Percentiles rank a stretch among this genome's conserved stretches.
These are phyloP conservation scores for Anthonomus grandis DNA, from an alignment of 1,140 invertebrate genomes.

Conservation along the genomic window DNA sequence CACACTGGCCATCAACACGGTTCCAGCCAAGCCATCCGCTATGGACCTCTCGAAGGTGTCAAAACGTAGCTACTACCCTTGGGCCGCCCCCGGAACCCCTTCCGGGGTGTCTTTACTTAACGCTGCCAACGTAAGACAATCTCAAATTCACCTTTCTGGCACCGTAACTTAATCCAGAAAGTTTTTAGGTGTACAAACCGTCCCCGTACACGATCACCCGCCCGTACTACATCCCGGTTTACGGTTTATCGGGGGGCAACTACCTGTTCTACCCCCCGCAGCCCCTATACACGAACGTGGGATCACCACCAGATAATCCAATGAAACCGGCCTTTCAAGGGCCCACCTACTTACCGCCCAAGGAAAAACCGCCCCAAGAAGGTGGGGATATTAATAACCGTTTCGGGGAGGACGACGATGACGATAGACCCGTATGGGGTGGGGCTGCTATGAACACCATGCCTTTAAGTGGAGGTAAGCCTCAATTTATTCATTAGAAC, in stretches of 20 bases:
- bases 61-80: constrained; percentile 15
- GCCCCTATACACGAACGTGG: constrained; percentile 33
- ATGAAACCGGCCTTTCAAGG: constrained; percentile 11
- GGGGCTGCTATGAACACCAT: background rate
- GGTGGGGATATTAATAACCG: background rate
- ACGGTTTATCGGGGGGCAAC: constrained; percentile 30
- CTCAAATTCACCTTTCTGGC: background rate
- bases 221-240: constrained; percentile 45
- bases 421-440: constrained; percentile 38
- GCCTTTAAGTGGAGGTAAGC: constrained; percentile 17
- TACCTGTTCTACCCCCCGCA: constrained; percentile 45
- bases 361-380: background rate
- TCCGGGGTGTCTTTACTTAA: background rate
- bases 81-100: background rate
- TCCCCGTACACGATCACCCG: constrained; percentile 32
- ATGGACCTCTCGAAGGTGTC: too few species aligned
- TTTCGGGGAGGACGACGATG: constrained; percentile 19
- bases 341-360: constrained; percentile 31
- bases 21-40: too few species aligned
- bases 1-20: too few species aligned
- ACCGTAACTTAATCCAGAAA: background rate
- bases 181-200: constrained; percentile 30
- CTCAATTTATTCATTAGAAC: too few species aligned
- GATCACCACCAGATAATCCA: constrained; percentile 32
- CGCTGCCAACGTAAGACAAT: constrained; percentile 9